These are phyloP conservation scores for Chlorodrepanis virens DNA, from an alignment of 2,113 vertebrate species.

Conservation along the genomic window DNA sequence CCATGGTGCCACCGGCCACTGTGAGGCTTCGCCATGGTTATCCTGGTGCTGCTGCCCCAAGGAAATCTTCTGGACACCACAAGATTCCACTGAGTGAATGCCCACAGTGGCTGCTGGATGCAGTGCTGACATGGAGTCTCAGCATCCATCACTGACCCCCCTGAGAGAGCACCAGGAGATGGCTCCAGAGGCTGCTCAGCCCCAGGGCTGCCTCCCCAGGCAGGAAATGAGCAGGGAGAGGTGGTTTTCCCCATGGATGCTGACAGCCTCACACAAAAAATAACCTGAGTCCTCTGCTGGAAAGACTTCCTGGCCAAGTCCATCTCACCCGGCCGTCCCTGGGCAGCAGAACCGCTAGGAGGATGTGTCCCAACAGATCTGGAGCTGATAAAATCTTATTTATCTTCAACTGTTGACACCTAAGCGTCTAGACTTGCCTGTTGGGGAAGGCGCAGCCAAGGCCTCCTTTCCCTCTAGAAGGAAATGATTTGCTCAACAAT, in stretches of 20 bases:
- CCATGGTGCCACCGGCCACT: rapidly evolving
- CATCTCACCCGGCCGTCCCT: background rate
- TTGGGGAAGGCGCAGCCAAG: constrained; percentile 48
- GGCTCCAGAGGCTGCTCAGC: background rate
- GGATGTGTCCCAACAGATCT: constrained; percentile 82
- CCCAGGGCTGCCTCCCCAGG: rapidly evolving
- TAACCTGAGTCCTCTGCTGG: background rate
- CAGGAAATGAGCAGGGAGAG: background rate
- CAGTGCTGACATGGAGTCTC: rapidly evolving
- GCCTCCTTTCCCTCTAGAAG: constrained; percentile 64
- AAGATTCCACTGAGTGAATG: rapidly evolving
- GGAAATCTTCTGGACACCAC: background rate
- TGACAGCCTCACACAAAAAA: background rate
- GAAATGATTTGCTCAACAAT: constrained; percentile 70
- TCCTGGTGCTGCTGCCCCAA: background rate
- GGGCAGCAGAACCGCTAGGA: constrained; percentile 75
- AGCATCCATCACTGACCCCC: background rate
- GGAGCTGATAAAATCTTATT: constrained; percentile 77
- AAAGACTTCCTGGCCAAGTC: background rate
- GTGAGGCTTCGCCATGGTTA: background rate
- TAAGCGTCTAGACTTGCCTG: constrained; percentile 77
- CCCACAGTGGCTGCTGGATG: rapidly evolving
- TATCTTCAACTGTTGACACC: constrained; percentile 78
- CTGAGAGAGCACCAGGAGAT: background rate
- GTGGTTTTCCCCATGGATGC: background rate